Evolutionary conservation across 2,113 vertebrate species (phyloP).

Genomic region (Nicator chloris): DNA sequence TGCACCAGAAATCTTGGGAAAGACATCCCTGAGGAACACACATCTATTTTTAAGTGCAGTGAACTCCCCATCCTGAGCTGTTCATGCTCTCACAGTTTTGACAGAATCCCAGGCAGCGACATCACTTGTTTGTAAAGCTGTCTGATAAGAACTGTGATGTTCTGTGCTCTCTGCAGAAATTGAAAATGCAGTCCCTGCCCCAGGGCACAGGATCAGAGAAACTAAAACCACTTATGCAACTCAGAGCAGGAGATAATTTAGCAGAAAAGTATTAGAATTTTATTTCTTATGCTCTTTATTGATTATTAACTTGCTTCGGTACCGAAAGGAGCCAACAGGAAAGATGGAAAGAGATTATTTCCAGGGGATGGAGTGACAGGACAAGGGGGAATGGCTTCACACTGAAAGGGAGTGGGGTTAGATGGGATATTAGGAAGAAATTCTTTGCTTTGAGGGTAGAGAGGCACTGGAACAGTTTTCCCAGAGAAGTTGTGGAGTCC

Average conservation of each 20-base stretch:
- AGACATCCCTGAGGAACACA: not conserved
- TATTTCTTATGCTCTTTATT: not conserved
- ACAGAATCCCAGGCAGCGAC: not conserved
- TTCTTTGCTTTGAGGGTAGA: not conserved
- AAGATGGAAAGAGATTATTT: not conserved
- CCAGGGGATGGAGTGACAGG: not conserved
- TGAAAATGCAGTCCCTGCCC: not conserved
- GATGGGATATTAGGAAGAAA: not conserved
- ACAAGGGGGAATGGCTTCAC: not conserved
- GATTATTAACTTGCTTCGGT: not conserved
- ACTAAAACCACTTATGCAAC: not conserved
- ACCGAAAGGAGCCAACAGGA: not conserved
- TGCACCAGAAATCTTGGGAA: not conserved
- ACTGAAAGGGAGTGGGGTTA: no score
- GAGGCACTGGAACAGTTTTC: not conserved
- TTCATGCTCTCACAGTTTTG: not conserved
- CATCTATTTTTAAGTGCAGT: not conserved
- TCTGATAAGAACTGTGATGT: not conserved
- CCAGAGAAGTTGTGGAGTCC: not conserved
- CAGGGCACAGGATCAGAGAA: not conserved
- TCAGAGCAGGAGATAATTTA: not conserved
- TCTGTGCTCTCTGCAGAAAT: not conserved
- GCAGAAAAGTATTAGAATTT: not conserved
- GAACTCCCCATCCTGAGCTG: not conserved
- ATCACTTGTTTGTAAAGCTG: conserved; percentile 3